Evolutionary conservation across 2,888 invertebrate genomes (phyloP).

Genomic region (Pollenia labialis): DNA sequence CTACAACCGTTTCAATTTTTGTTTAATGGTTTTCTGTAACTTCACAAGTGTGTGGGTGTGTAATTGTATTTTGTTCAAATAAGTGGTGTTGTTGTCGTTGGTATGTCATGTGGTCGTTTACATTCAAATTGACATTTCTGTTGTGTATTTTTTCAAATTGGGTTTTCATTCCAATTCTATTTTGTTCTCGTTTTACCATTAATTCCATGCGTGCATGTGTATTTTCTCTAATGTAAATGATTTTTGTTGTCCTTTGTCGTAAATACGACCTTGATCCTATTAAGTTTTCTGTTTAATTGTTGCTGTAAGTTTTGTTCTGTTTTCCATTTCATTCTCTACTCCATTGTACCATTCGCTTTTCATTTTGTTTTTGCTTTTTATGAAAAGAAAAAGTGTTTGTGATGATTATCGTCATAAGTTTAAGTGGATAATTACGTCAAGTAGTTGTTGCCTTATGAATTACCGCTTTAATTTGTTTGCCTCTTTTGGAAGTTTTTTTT

Average conservation of each 20-base stretch:
- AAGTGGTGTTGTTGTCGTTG: constrained; percentile 10
- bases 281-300: constrained; percentile 12
- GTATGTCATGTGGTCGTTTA: constrained; percentile 10
- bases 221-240: background rate
- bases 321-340: constrained; percentile 1
- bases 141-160: background rate
- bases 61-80: background rate
- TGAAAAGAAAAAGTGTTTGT: background rate
- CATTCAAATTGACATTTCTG: constrained; percentile 18
- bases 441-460: constrained; percentile 42
- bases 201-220: background rate
- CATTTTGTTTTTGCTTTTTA: background rate
- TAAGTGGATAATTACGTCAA: constrained; percentile 62
- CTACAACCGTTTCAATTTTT: background rate
- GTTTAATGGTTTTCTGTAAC: background rate
- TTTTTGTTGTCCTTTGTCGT: background rate
- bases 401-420: constrained; percentile 52
- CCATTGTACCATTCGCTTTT: background rate
- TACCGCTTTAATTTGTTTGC: constrained; percentile 14
- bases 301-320: background rate
- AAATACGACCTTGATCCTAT: constrained; percentile 61
- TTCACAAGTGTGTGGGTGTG: background rate
- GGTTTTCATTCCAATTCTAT: background rate
- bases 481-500: background rate
- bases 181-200: background rate